Evolutionary conservation across 2,113 vertebrate genomes (phyloP).

Genomic region (Acinonyx jubatus): DNA sequence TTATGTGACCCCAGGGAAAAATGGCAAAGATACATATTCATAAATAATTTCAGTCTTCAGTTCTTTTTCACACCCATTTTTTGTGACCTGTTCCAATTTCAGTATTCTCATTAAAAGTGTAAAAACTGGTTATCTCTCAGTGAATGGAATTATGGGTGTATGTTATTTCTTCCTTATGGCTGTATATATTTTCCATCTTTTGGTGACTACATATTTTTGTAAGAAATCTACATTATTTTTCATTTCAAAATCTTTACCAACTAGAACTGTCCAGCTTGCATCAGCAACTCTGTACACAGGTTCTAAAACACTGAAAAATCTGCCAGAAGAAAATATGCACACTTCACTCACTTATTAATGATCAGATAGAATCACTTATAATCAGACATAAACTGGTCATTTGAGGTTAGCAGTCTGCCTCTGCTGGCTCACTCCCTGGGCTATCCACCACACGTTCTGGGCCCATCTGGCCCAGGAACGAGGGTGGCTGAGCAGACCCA

Average conservation of each 20-base stretch:
- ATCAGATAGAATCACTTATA: neutral
- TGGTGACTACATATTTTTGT: neutral
- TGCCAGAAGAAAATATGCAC: neutral
- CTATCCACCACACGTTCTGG: neutral
- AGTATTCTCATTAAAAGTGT: constrained; percentile 28
- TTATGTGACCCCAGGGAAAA: neutral
- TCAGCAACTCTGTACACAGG: neutral
- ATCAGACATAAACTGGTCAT: neutral
- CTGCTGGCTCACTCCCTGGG: neutral
- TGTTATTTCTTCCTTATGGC: neutral
- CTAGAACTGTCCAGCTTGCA: neutral
- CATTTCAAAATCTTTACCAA: constrained; percentile 1
- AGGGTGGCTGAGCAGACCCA: neutral
- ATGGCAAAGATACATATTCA: neutral
- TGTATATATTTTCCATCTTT: neutral
- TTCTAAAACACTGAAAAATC: neutral
- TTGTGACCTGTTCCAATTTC: neutral
- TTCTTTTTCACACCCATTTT: neutral
- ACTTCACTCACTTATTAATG: neutral
- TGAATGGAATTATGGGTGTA: neutral
- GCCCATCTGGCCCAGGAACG: neutral
- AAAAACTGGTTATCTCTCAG: neutral
- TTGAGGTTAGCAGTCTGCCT: neutral
- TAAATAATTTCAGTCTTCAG: neutral
- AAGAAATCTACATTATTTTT: constrained; percentile 5